Conservation (phyloP, 2,888 invertebrate species). For the Drosophila paracracens region DNA sequence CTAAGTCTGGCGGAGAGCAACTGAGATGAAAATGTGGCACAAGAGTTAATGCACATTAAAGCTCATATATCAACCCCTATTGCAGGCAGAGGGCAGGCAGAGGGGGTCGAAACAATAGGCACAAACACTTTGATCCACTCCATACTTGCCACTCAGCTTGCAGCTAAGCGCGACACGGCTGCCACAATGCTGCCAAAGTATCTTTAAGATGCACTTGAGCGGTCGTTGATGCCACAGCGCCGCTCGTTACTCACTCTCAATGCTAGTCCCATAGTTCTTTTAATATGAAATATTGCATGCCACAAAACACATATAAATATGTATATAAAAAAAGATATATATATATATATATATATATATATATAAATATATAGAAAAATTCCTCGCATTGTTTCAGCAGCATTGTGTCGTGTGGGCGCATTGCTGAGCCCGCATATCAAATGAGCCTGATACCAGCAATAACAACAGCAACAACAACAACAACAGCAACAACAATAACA, state of each 20-base stretch:
- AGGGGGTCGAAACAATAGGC: slow-evolving; percentile 54
- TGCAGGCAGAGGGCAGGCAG: background rate
- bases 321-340: slow-evolving; percentile 11
- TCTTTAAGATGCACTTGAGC: slow-evolving; percentile 81
- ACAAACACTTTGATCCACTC: slow-evolving; percentile 53
- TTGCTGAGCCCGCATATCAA: slow-evolving; percentile 75
- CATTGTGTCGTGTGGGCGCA: slow-evolving; percentile 75
- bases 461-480: slow-evolving; percentile 19
- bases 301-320: slow-evolving; percentile 16
- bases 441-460: slow-evolving; percentile 56
- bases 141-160: slow-evolving; percentile 48
- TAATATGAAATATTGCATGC: slow-evolving; percentile 39
- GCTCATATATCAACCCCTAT: slow-evolving; percentile 74
- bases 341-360: slow-evolving; percentile 8
- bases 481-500: slow-evolving; percentile 21
- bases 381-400: slow-evolving; percentile 71
- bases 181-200: slow-evolving; percentile 70
- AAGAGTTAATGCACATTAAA: slow-evolving; percentile 73
- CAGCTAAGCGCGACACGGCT: slow-evolving; percentile 46
- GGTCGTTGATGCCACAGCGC: slow-evolving; percentile 73
- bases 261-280: slow-evolving; percentile 28
- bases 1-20: slow-evolving; percentile 15
- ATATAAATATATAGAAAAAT: slow-evolving; percentile 49
- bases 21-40: slow-evolving; percentile 50
- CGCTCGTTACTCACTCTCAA: slow-evolving; percentile 64